phyloP scores from a whole-genome alignment of 37 sponge, comb jelly and placozoan species.

The Chondrilla cf. caribensis region DNA sequence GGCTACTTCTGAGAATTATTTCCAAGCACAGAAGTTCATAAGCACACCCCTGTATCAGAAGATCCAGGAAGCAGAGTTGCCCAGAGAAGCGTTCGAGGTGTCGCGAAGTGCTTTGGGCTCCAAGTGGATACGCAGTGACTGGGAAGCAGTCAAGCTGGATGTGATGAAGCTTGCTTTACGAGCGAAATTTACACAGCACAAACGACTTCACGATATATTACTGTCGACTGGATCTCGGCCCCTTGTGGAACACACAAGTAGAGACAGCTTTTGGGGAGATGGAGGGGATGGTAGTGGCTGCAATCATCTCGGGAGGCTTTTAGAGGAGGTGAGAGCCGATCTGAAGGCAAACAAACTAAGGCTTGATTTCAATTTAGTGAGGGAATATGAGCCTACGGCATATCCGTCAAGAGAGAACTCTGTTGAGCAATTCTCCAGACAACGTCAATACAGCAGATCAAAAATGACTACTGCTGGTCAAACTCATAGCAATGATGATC shows the following conservation, averaged over 20 bases:
- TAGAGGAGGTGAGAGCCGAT: background rate
- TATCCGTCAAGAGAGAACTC: too few relatives aligned
- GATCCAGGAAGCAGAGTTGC: background rate
- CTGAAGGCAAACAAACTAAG: too few relatives aligned
- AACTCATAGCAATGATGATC: too few relatives aligned
- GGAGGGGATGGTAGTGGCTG: slow-evolving; percentile 8
- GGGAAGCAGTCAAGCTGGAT: background rate
- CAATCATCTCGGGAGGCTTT: background rate
- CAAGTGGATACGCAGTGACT: background rate
- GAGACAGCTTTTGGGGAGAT: slow-evolving; percentile 24
- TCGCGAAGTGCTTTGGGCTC: background rate
- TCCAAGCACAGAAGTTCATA: slow-evolving; percentile 71
- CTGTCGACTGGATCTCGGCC: background rate
- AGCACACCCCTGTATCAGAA: slow-evolving; percentile 27
- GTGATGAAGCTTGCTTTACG: slow-evolving; percentile 8
- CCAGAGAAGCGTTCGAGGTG: slow-evolving; percentile 7
- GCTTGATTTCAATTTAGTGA: too few relatives aligned
- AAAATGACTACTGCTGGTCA: too few relatives aligned
- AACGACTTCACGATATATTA: background rate
- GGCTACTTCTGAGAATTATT: slow-evolving; percentile 63
- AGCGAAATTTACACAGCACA: slow-evolving; percentile 14
- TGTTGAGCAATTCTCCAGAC: too few relatives aligned
- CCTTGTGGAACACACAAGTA: slow-evolving; percentile 9
- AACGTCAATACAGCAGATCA: too few relatives aligned
- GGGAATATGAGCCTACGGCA: too few relatives aligned